Conservation (phyloP, 2,113 vertebrate species). For the Thamnophis sirtalis region DNA sequence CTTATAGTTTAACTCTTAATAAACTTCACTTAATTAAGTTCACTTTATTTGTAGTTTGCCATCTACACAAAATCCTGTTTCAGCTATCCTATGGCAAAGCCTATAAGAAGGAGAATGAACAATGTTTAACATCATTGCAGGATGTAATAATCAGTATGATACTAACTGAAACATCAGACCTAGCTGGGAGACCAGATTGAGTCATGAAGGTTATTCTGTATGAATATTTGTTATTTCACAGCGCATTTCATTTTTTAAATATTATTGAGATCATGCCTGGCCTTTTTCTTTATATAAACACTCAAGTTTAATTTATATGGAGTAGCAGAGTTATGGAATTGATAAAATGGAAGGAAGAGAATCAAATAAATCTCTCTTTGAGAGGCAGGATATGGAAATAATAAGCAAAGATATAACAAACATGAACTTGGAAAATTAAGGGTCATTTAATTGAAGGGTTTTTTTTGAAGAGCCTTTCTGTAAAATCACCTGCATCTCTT, state of each 20-base stretch:
- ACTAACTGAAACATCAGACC: no score
- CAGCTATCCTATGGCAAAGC: background rate
- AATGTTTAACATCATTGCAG: background rate
- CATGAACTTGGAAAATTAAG: background rate
- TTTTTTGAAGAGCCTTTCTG: background rate
- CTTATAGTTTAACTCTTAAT: fast-evolving
- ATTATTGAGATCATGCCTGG: background rate
- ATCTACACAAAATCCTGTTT: background rate
- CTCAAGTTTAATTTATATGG: background rate
- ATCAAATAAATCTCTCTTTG: background rate
- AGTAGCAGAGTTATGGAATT: background rate
- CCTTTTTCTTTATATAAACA: background rate
- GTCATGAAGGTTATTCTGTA: background rate
- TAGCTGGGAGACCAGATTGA: background rate
- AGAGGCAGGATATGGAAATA: background rate
- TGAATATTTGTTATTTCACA: background rate
- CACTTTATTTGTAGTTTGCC: fast-evolving
- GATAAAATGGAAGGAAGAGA: background rate
- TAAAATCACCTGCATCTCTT: background rate
- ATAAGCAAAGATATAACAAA: background rate
- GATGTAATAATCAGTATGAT: background rate
- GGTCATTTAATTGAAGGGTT: background rate
- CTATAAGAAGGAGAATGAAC: background rate
- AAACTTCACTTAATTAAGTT: background rate
- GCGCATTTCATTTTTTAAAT: background rate